Base-by-base conservation (phyloP, 2,113 vertebrate species). In the Oncorhynchus nerka region DNA sequence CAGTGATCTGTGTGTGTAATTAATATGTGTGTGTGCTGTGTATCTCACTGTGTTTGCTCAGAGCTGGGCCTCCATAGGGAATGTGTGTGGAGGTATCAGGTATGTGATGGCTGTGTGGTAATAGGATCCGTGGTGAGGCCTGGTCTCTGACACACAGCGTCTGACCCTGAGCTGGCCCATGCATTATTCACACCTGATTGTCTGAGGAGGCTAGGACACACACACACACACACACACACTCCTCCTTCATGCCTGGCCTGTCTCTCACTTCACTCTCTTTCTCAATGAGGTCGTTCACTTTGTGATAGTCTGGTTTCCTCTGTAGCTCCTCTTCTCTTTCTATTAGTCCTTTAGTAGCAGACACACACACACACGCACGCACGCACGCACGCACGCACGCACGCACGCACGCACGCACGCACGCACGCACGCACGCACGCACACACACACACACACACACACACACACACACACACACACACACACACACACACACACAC, bases 181-280 rank as follows among this genome's bases (percentile, higher is more conserved):
- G 87, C 84, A 93, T 93, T 90, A 92, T 93, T 93, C 88, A 92
- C 91, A 87, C 85, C 88, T 86, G 61, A 24, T 88, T 86, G 61
- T 12, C 22, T 22, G 61, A 64, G 61, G 1, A 11, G 24, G 22
- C 81, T 88, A 80, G 73, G 15, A 20, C 71, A 73, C 69, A 62
- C 20, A 59, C 65, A 11, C 69, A 62, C 20, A 59, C 65, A 11
- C 57, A 28, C 28, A 28, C 28, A 28, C 28, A 3, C 51, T 19
- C 61, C 32, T 20, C 51, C 51, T 74, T 70, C 51, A 19, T 13
- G 15, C 51, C 51, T 51, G 3, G 49, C 49, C 15, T 55, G 4
- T 13, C 13, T 55, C 51, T 45, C 68, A 6, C 32, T 20, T 26
- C 64, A 71, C 48, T 75, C 75, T 81, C 34, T 79, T 75, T 72